These are phyloP conservation scores for Pyrgilauda ruficollis DNA, from an alignment of 2,113 vertebrate species.

Conservation along the genomic window DNA sequence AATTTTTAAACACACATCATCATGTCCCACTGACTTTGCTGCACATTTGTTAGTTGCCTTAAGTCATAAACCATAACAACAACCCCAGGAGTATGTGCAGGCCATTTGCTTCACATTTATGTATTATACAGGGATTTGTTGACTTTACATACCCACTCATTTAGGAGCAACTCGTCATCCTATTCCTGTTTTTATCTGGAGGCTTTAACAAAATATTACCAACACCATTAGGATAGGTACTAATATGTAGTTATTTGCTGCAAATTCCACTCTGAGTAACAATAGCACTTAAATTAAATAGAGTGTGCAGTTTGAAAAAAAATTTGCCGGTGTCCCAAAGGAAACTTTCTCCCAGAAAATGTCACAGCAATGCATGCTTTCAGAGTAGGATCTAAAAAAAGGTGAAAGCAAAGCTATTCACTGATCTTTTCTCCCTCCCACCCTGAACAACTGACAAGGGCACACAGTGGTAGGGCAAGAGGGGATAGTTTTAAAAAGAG, in stretches of 20 bases:
- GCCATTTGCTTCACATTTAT: not conserved
- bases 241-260: not conserved
- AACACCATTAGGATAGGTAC: not conserved
- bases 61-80: not conserved
- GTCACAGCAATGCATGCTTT: not conserved
- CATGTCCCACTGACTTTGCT: not conserved
- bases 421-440: fast-evolving
- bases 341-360: not conserved
- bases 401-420: not conserved
- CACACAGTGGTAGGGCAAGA: fast-evolving
- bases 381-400: not conserved
- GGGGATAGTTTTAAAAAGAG: not conserved
- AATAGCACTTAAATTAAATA: not conserved
- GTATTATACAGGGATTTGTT: not conserved
- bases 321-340: not conserved
- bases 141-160: not conserved
- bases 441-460: not conserved
- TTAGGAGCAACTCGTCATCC: not conserved
- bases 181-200: not conserved
- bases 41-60: not conserved
- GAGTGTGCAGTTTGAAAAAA: not conserved
- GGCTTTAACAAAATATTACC: not conserved
- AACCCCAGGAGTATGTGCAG: not conserved
- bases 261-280: not conserved
- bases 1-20: not conserved